Percentiles rank a stretch among this genome's conserved stretches.
These are phyloP conservation scores for Betta splendens DNA, from an alignment of 2,797 vertebrate species.

Conservation along the genomic window DNA sequence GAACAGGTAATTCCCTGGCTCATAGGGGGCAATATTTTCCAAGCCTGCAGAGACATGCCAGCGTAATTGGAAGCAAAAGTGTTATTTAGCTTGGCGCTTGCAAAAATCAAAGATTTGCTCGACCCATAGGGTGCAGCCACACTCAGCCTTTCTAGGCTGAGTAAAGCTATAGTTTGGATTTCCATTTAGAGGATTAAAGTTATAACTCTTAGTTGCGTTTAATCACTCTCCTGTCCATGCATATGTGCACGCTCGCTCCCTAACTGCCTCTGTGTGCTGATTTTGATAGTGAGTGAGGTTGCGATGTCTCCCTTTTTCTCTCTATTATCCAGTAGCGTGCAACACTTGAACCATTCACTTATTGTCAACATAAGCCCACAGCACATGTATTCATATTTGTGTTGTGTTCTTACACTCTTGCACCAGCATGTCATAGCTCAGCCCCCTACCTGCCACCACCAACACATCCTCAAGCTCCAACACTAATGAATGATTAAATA, in stretches of 20 bases:
- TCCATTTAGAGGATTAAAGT: conserved; percentile 55
- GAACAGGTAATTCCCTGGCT: conserved; percentile 39
- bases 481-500: conserved; percentile 67
- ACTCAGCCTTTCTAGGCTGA: conserved; percentile 29
- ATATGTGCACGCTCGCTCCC: neutral
- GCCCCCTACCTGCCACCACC: conserved; percentile 39
- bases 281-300: neutral
- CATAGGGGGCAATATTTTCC: conserved; percentile 13
- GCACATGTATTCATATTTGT: conserved; percentile 7
- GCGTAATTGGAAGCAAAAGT: conserved; percentile 39
- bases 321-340: neutral
- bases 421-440: conserved; percentile 10
- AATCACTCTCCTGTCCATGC: conserved; percentile 27
- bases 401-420: conserved; percentile 2
- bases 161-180: conserved; percentile 34
- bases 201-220: conserved; percentile 53
- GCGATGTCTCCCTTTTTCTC: neutral
- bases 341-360: neutral
- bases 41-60: conserved; percentile 19
- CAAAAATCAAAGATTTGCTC: conserved; percentile 57
- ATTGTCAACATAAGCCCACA: conserved; percentile 7
- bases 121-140: conserved; percentile 23
- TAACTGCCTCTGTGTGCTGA: neutral
- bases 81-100: conserved; percentile 37
- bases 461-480: conserved; percentile 15